Evolutionary conservation across 2,797 vertebrate species (phyloP).

Genomic region (Varecia variegata): DNA sequence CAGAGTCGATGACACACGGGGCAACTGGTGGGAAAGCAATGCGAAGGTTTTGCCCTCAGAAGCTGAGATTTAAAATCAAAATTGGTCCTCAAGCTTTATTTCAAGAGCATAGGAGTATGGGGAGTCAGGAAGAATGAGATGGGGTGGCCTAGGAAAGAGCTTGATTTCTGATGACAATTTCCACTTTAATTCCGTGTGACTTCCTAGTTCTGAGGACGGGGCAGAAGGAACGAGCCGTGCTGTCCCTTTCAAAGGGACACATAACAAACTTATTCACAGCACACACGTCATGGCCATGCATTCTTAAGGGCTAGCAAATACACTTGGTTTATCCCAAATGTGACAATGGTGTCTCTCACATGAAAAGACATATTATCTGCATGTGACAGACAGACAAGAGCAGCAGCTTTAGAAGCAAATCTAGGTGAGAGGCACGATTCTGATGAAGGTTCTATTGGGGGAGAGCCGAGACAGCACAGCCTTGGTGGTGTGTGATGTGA

Average conservation of each 20-base stretch:
- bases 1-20: constrained; percentile 71
- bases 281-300: not conserved
- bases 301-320: not conserved
- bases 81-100: constrained; percentile 22
- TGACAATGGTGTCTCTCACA: not conserved
- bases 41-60: constrained; percentile 2
- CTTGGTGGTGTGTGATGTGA: not conserved
- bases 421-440: not conserved
- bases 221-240: not conserved
- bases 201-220: not conserved
- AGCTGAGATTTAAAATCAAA: constrained; percentile 35
- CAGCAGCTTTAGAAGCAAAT: not conserved
- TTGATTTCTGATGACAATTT: constrained; percentile 28
- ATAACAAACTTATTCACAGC: not conserved
- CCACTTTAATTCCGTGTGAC: not conserved
- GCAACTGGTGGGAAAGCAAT: not conserved
- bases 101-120: not conserved
- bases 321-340: not conserved
- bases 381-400: not conserved
- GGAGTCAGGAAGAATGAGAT: not conserved
- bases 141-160: not conserved
- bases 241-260: not conserved
- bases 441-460: not conserved
- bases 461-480: not conserved
- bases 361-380: not conserved